Evolutionary conservation across 2,888 invertebrate species (phyloP).

Genomic region (Noctuana brunneofusca): DNA sequence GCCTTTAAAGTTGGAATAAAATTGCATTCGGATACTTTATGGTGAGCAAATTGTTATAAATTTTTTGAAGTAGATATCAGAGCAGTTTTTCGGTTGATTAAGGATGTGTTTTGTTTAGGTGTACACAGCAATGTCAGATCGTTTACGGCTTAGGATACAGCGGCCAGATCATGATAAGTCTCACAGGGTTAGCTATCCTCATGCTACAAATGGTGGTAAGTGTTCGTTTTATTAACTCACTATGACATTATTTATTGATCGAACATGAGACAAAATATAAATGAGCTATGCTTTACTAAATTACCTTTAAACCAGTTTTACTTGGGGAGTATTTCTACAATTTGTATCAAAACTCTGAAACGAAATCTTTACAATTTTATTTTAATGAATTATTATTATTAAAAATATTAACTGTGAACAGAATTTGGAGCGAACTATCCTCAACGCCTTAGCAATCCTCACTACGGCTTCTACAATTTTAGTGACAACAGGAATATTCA

Average conservation of each 20-base stretch:
- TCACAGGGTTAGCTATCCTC: constrained; percentile 38
- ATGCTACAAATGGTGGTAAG: constrained; percentile 45
- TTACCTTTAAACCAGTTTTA: no score
- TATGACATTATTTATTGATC: no score
- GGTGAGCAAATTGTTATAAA: constrained; percentile 44
- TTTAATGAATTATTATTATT: no score
- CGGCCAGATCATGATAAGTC: constrained; percentile 48
- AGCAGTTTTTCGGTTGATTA: background rate
- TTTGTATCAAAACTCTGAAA: no score
- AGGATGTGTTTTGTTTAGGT: constrained; percentile 41
- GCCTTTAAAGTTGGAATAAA: constrained; percentile 55
- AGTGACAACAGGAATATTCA: constrained; percentile 51
- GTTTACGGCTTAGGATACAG: constrained; percentile 50
- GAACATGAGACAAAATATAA: no score
- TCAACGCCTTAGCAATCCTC: constrained; percentile 40
- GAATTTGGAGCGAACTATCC: constrained; percentile 44
- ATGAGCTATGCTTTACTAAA: no score
- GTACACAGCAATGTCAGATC: constrained; percentile 45
- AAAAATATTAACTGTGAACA: constrained; percentile 21
- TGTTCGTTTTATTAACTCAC: no score
- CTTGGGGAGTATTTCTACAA: no score
- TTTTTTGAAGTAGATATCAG: background rate
- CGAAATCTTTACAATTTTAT: no score
- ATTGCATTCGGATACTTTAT: constrained; percentile 53
- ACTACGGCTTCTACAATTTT: constrained; percentile 43